phyloP scores from a whole-genome alignment of 2,797 vertebrate species.

The Paedocypris micromegethes region DNA sequence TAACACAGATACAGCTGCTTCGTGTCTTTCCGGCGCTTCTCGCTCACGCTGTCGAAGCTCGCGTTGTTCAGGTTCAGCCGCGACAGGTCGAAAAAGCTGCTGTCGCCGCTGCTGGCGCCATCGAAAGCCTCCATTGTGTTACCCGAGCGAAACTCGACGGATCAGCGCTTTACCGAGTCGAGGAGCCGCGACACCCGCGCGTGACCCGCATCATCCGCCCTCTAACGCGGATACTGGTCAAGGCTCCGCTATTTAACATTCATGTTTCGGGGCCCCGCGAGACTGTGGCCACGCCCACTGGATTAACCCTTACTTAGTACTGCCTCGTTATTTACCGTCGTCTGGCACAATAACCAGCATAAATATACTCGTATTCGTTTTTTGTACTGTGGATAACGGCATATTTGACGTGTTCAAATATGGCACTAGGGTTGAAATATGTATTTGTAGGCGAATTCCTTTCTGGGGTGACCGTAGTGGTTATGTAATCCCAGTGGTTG shows the following conservation, averaged over 20 bases:
- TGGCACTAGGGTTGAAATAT: no score
- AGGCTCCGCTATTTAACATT: conserved; percentile 1
- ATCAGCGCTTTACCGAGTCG: neutral
- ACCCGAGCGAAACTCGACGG: no score
- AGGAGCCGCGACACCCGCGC: neutral
- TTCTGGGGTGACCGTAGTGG: neutral
- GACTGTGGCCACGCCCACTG: conserved; percentile 31
- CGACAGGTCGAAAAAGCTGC: conserved; percentile 70
- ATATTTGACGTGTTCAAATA: no score
- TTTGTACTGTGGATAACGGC: neutral
- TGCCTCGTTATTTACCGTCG: neutral
- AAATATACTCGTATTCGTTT: neutral
- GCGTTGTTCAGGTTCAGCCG: conserved; percentile 65
- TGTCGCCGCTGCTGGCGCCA: conserved; percentile 56
- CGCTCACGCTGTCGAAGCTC: conserved; percentile 58
- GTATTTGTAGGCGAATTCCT: neutral
- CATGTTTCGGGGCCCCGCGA: conserved; percentile 48
- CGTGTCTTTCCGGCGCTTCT: conserved; percentile 68
- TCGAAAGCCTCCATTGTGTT: conserved; percentile 64
- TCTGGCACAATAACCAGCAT: neutral
- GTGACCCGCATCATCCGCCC: neutral
- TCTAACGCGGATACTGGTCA: neutral
- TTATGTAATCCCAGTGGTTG: conserved; percentile 15
- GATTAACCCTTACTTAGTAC: conserved; percentile 22
- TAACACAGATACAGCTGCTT: conserved; percentile 75